Conservation (phyloP, 2,888 invertebrate species). For the Chrysina gloriosa region DNA sequence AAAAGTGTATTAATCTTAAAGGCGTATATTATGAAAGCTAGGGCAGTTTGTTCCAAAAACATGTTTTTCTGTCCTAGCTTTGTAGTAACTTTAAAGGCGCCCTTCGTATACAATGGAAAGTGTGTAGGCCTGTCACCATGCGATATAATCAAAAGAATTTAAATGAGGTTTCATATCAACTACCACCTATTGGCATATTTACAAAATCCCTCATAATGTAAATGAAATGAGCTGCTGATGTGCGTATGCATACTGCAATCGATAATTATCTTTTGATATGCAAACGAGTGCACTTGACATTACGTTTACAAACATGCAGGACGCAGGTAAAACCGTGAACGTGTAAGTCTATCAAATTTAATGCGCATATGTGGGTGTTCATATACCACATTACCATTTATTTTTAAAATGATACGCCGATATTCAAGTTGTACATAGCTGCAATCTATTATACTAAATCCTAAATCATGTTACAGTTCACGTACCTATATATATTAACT, state of each 20-base stretch:
- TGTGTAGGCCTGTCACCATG: neutral
- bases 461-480: conserved; percentile 9
- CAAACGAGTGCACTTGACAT: conserved; percentile 33
- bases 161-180: neutral
- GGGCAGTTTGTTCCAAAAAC: no score
- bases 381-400: conserved; percentile 15
- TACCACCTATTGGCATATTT: conserved; percentile 2
- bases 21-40: no score
- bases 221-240: neutral
- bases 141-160: neutral
- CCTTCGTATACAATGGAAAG: neutral
- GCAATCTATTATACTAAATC: conserved; percentile 7
- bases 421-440: conserved; percentile 10
- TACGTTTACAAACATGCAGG: conserved; percentile 19
- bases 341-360: conserved; percentile 14
- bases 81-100: no score
- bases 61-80: no score
- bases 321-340: conserved; percentile 18
- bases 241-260: neutral
- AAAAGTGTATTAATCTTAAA: no score
- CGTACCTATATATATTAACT: neutral
- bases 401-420: conserved; percentile 31
- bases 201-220: conserved; percentile 14
- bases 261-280: conserved; percentile 25
- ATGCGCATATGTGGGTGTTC: conserved; percentile 17